Conservation (phyloP, 2,797 vertebrate species). For the Danio kyathit region DNA sequence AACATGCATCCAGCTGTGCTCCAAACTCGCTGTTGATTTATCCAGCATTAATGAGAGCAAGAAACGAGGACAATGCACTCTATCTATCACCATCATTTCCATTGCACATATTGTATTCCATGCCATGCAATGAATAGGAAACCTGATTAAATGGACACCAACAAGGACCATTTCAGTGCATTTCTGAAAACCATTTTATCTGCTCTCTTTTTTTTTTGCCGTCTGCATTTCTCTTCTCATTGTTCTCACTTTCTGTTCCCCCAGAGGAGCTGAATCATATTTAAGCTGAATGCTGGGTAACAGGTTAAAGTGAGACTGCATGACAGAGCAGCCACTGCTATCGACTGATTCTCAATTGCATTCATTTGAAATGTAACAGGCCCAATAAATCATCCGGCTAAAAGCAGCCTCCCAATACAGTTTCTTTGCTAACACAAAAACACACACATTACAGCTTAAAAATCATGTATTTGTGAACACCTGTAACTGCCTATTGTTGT, state of each 20-base stretch:
- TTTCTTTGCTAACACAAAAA: not conserved
- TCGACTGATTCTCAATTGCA: slow-evolving; percentile 46
- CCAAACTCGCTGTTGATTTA: slow-evolving; percentile 6
- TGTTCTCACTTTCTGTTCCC: slow-evolving; percentile 20
- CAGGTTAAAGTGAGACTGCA: slow-evolving; percentile 34
- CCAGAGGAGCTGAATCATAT: slow-evolving; percentile 53
- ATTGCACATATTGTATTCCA: slow-evolving; percentile 1
- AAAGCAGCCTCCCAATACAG: slow-evolving; percentile 8
- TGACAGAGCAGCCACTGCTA: slow-evolving; percentile 49
- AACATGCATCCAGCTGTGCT: slow-evolving; percentile 29
- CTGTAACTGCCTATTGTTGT: not conserved
- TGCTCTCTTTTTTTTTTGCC: not conserved
- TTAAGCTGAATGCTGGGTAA: slow-evolving; percentile 46
- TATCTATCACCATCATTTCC: not conserved
- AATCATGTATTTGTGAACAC: not conserved
- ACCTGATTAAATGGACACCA: not conserved
- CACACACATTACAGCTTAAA: not conserved
- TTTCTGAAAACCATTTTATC: slow-evolving; percentile 2
- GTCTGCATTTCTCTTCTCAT: slow-evolving; percentile 4
- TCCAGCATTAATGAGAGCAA: not conserved
- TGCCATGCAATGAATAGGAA: slow-evolving; percentile 1
- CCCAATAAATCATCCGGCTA: slow-evolving; percentile 43
- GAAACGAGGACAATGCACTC: slow-evolving; percentile 5
- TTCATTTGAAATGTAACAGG: slow-evolving; percentile 49
- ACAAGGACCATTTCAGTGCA: not conserved